phyloP scores from a whole-genome alignment of 2,888 invertebrate genomes.

The Melanotus villosus region DNA sequence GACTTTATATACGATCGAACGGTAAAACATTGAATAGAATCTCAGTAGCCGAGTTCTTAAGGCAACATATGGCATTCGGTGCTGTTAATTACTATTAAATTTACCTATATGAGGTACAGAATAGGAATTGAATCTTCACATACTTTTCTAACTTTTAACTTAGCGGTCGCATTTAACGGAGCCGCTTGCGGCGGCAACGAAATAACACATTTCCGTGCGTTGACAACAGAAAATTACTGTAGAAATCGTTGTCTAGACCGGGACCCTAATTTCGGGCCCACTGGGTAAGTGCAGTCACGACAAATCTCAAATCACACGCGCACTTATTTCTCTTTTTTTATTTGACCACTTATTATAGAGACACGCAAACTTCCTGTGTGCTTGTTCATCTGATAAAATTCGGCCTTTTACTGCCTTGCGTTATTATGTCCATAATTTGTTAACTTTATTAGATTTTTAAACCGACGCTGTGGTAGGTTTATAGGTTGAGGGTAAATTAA shows the following conservation, averaged over 20 bases:
- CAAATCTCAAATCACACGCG: conserved; percentile 33
- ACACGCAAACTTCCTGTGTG: conserved; percentile 34
- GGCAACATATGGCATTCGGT: conserved; percentile 21
- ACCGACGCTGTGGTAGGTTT: too few species aligned
- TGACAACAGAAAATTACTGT: conserved; percentile 6
- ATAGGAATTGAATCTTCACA: background rate
- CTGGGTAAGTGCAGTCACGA: conserved; percentile 34
- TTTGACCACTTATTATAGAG: conserved; percentile 26
- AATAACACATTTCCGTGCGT: conserved; percentile 30
- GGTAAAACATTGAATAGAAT: conserved; percentile 19
- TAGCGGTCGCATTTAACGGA: conserved; percentile 7
- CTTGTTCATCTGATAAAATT: conserved; percentile 16
- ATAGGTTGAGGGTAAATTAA: too few species aligned
- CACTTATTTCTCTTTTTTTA: conserved; percentile 29
- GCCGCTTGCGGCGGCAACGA: background rate
- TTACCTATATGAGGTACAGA: conserved; percentile 14
- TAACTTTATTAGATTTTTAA: too few species aligned
- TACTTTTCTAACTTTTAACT: background rate
- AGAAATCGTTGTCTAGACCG: conserved; percentile 30
- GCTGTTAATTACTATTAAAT: conserved; percentile 12
- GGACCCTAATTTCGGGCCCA: conserved; percentile 32
- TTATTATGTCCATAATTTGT: background rate
- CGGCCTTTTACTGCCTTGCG: background rate
- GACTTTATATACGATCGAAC: conserved; percentile 9
- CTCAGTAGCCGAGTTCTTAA: background rate